A percentile compares a stretch with the other conserved stretches of the same genome.
Evolutionary conservation across 2,888 invertebrate species (phyloP).

Genomic region (Esperia sulphurella): DNA sequence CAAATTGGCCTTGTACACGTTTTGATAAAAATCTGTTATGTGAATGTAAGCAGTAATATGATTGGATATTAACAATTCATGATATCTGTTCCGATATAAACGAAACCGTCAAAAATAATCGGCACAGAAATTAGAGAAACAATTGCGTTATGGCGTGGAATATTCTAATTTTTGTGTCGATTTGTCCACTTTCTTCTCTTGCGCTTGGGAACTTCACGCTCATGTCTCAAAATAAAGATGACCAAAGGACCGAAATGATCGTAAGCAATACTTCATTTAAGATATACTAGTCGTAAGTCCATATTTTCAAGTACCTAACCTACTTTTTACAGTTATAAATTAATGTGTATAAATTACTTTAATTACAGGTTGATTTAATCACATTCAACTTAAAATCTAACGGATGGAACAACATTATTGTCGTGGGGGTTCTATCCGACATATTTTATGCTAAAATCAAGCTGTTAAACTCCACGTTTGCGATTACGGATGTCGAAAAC

Average conservation of each 20-base stretch:
- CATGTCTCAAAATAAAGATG: neutral
- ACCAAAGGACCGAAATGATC: neutral
- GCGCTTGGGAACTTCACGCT: neutral
- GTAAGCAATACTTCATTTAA: neutral
- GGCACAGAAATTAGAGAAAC: neutral
- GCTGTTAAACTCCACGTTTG: constrained; percentile 31
- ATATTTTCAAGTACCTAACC: no score
- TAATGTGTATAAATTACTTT: no score
- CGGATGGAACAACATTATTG: constrained; percentile 50
- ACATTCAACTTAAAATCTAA: constrained; percentile 40
- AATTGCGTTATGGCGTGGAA: neutral
- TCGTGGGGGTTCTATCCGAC: constrained; percentile 47
- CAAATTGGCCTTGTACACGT: no score
- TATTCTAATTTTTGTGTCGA: neutral
- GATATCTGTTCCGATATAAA: constrained; percentile 2
- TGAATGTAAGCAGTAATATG: constrained; percentile 11
- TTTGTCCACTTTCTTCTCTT: neutral
- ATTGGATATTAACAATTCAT: neutral
- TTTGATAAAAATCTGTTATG: no score
- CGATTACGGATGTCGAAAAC: constrained; percentile 30
- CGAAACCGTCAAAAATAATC: neutral
- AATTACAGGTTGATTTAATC: constrained; percentile 29
- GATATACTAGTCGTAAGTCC: no score
- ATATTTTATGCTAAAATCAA: constrained; percentile 35
- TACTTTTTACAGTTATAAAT: no score